These are phyloP conservation scores for Xylophagus ater DNA, from an alignment of 2,888 invertebrate genomes.

Conservation along the genomic window DNA sequence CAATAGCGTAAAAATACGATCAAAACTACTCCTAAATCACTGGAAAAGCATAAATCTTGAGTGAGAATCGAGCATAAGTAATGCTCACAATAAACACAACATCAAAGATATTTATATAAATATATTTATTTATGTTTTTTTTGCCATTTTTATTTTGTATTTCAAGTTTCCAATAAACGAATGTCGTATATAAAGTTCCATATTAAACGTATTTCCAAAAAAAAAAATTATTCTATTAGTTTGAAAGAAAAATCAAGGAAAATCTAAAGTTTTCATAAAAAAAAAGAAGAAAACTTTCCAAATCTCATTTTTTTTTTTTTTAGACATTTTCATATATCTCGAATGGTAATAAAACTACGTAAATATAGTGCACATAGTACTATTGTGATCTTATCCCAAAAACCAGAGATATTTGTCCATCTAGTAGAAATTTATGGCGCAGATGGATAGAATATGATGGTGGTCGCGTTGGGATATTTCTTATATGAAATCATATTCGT, in stretches of 20 bases:
- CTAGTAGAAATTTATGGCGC: too few species aligned
- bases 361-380: too few species aligned
- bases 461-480: too few species aligned
- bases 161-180: too few species aligned
- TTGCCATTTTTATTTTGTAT: too few species aligned
- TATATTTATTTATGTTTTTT: too few species aligned
- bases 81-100: conserved; percentile 13
- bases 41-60: conserved; percentile 15
- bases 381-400: background rate
- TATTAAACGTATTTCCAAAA: conserved; percentile 5
- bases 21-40: conserved; percentile 11
- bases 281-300: background rate
- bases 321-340: background rate
- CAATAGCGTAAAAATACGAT: conserved; percentile 5
- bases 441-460: too few species aligned
- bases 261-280: conserved; percentile 8
- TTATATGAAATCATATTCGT: too few species aligned
- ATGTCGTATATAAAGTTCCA: too few species aligned
- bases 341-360: too few species aligned
- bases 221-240: conserved; percentile 12
- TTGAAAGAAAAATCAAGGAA: conserved; percentile 11
- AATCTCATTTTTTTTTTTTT: background rate
- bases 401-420: conserved; percentile 12
- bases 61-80: conserved; percentile 15
- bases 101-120: too few species aligned